phyloP scores from a whole-genome alignment of 1,140 invertebrate genomes.

The Coptotermes formosanus region DNA sequence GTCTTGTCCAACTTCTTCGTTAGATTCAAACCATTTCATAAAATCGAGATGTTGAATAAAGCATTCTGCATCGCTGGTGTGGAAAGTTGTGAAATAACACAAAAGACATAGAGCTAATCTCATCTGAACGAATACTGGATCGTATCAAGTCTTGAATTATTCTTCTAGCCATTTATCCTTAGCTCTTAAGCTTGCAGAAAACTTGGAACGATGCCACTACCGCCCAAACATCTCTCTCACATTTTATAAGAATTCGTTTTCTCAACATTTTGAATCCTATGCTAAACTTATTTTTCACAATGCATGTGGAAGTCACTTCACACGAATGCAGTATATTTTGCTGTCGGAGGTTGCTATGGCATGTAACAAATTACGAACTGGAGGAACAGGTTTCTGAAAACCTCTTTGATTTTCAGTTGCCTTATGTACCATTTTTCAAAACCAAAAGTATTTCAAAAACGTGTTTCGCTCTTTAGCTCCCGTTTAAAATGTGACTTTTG shows the following conservation, averaged over 20 bases:
- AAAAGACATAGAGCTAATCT: background rate
- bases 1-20: no score
- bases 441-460: background rate
- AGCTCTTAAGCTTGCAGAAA: background rate
- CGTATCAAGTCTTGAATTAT: background rate
- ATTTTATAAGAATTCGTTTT: constrained; percentile 18
- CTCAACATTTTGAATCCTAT: constrained; percentile 2
- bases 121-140: background rate
- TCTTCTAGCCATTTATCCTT: background rate
- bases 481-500: background rate
- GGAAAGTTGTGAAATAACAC: no score
- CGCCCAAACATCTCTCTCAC: background rate
- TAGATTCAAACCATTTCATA: no score
- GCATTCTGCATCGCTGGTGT: no score
- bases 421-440: background rate
- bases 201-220: constrained; percentile 14
- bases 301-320: background rate
- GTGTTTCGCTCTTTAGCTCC: background rate
- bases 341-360: background rate
- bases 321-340: background rate
- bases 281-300: background rate
- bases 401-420: constrained; percentile 18
- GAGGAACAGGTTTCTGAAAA: constrained; percentile 10
- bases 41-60: no score
- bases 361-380: background rate